Conservation (phyloP, 1,140 invertebrate genomes). For the Eupeodes corollae region DNA sequence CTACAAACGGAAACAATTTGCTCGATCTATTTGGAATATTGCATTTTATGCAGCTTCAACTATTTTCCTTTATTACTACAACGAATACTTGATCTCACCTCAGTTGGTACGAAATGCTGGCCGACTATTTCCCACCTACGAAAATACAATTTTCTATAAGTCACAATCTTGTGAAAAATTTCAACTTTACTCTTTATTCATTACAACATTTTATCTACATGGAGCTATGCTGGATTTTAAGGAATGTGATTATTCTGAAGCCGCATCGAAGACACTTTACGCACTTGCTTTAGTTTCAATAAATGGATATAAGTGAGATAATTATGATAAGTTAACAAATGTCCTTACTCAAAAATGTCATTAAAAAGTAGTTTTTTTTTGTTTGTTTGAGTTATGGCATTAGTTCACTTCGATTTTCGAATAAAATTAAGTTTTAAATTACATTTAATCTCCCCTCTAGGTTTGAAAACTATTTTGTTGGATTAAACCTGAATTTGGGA, state of each 20-base stretch:
- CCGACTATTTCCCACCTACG: slow-evolving; percentile 30
- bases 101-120: slow-evolving; percentile 30
- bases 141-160: slow-evolving; percentile 31
- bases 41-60: slow-evolving; percentile 29
- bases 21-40: slow-evolving; percentile 32
- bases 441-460: no score
- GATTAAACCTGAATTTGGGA: slow-evolving; percentile 27
- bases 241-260: slow-evolving; percentile 27
- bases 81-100: slow-evolving; percentile 32
- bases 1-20: slow-evolving; percentile 32
- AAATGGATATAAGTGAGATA: slow-evolving; percentile 26
- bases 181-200: slow-evolving; percentile 32
- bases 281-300: slow-evolving; percentile 23
- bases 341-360: background rate
- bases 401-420: background rate
- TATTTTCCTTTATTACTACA: slow-evolving; percentile 31
- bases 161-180: slow-evolving; percentile 33
- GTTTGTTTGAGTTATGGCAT: background rate
- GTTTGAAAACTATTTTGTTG: slow-evolving; percentile 35
- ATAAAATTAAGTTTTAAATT: background rate
- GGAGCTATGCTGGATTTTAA: slow-evolving; percentile 32
- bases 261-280: slow-evolving; percentile 29
- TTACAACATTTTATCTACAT: slow-evolving; percentile 32
- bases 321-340: background rate
- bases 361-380: background rate